Evolutionary conservation across 1,140 invertebrate species (phyloP).

Genomic region (Drosophila truncata): DNA sequence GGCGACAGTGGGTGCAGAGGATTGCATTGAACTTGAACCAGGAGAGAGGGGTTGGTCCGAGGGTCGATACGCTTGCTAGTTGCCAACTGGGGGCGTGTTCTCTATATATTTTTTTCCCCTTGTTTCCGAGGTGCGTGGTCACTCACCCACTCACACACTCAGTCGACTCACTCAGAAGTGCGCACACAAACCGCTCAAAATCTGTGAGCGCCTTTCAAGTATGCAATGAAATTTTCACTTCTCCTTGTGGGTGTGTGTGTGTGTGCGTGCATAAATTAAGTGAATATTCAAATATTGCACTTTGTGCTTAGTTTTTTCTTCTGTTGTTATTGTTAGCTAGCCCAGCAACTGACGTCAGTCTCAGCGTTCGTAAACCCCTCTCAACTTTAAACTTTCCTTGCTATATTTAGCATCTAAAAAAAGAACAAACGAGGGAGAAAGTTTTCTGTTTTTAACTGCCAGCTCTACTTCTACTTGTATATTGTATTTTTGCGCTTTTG

Average conservation of each 20-base stretch:
- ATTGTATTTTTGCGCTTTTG: conserved; percentile 26
- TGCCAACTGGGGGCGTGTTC: conserved; percentile 66
- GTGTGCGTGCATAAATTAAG: conserved; percentile 67
- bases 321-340: conserved; percentile 2
- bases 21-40: conserved; percentile 80
- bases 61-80: conserved; percentile 39
- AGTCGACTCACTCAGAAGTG: conserved; percentile 21
- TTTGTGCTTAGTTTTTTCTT: conserved; percentile 19
- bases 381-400: conserved; percentile 74
- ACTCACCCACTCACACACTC: conserved; percentile 15
- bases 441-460: conserved; percentile 15
- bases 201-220: conserved; percentile 46
- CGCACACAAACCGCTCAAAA: conserved; percentile 23
- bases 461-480: conserved; percentile 14
- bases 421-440: conserved; percentile 25
- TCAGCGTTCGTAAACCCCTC: conserved; percentile 40
- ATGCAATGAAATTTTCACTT: conserved; percentile 56
- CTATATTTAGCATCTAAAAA: conserved; percentile 69
- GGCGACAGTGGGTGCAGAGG: conserved; percentile 36
- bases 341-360: conserved; percentile 59
- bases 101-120: background rate
- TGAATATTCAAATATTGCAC: conserved; percentile 72
- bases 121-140: conserved; percentile 20
- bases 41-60: conserved; percentile 29
- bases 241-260: conserved; percentile 2